Evolutionary conservation across 2,888 invertebrate genomes (phyloP).

Genomic region (Ecliptopera silaceata): DNA sequence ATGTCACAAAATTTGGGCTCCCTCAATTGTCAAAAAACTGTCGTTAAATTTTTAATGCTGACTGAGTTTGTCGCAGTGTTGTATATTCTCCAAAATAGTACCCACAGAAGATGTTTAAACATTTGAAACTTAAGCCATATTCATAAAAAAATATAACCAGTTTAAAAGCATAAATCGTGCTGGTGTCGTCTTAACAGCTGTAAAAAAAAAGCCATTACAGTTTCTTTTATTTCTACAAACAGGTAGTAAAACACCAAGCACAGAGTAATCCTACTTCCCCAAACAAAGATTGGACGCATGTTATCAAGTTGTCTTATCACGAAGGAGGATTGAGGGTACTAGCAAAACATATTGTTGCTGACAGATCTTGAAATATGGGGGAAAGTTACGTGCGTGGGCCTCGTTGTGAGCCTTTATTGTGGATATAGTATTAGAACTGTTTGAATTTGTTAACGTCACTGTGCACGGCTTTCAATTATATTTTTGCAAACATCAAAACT

Average conservation of each 20-base stretch:
- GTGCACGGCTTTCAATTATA: not conserved
- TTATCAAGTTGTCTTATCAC: conserved; percentile 32
- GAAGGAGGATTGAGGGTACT: conserved; percentile 32
- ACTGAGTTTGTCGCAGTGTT: too few relatives aligned
- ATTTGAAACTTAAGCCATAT: too few relatives aligned
- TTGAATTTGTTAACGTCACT: conserved; percentile 4
- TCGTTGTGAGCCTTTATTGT: conserved; percentile 13
- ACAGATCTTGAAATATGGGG: conserved; percentile 39
- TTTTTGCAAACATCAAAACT: too few relatives aligned
- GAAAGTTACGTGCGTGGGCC: conserved; percentile 23
- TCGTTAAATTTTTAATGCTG: too few relatives aligned
- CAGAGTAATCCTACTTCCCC: conserved; percentile 20
- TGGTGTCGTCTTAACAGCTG: not conserved
- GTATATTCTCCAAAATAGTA: too few relatives aligned
- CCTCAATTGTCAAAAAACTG: too few relatives aligned
- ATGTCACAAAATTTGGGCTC: too few relatives aligned
- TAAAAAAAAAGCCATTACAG: not conserved
- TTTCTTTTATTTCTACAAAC: not conserved
- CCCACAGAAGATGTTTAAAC: too few relatives aligned
- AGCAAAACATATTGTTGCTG: conserved; percentile 34
- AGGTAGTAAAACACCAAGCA: not conserved
- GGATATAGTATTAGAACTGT: conserved; percentile 14
- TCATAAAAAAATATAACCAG: too few relatives aligned
- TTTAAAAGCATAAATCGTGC: too few relatives aligned
- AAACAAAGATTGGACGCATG: conserved; percentile 22